Conservation (phyloP, 2,888 invertebrate genomes). For the Selenia dentaria region DNA sequence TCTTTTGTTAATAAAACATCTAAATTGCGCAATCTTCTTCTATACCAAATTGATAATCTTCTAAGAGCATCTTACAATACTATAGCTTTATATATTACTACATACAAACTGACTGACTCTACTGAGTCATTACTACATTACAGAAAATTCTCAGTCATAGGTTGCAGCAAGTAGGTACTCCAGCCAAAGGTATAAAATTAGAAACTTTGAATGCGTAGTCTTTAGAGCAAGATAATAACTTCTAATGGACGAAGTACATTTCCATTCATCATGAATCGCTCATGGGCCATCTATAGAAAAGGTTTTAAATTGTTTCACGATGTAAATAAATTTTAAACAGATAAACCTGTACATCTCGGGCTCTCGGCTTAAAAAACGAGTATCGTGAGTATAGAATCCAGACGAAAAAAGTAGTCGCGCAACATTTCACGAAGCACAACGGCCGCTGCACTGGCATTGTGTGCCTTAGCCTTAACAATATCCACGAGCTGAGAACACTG, state of each 20-base stretch:
- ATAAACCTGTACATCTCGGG: slow-evolving; percentile 84
- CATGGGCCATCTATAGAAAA: slow-evolving; percentile 74
- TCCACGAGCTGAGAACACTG: slow-evolving; percentile 68
- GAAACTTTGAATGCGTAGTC: slow-evolving; percentile 37
- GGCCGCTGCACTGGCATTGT: slow-evolving; percentile 81
- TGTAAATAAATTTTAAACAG: slow-evolving; percentile 85
- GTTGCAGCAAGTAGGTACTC: too few species aligned
- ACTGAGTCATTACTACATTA: too few species aligned
- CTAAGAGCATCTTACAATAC: too few species aligned
- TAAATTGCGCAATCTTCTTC: too few species aligned
- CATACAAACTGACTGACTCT: too few species aligned
- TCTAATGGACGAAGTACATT: slow-evolving; percentile 63
- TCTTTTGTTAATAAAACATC: too few species aligned
- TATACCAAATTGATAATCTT: too few species aligned
- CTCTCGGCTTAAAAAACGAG: slow-evolving; percentile 81
- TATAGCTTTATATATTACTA: too few species aligned
- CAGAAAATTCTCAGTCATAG: too few species aligned
- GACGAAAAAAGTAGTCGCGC: slow-evolving; percentile 85
- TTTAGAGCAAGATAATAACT: slow-evolving; percentile 55
- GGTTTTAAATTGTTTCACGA: slow-evolving; percentile 83
- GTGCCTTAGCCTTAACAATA: slow-evolving; percentile 81
- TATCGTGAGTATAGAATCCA: slow-evolving; percentile 81
- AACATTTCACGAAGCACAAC: slow-evolving; percentile 84
- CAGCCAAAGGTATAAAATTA: slow-evolving; percentile 37
- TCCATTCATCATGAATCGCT: slow-evolving; percentile 75